These are phyloP conservation scores for Ceratothoa steindachneri DNA, from an alignment of 2,888 invertebrate species.

Conservation along the genomic window DNA sequence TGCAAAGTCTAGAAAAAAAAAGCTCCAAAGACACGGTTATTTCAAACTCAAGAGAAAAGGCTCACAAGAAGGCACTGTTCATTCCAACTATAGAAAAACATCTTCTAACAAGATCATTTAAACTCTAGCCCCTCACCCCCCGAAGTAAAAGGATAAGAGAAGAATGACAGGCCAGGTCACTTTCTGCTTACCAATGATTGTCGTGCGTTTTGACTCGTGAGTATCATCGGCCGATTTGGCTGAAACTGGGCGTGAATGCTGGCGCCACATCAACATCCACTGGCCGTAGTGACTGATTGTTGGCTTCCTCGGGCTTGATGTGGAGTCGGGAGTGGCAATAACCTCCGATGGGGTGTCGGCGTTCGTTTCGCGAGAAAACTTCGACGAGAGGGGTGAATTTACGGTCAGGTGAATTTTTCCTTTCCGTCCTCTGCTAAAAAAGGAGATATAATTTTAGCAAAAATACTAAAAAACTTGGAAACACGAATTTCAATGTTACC, in stretches of 20 bases:
- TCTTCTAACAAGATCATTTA: too few relatives aligned
- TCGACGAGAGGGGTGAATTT: not conserved
- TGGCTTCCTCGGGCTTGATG: constrained; percentile 10
- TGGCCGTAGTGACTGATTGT: constrained; percentile 32
- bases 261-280: constrained; percentile 38
- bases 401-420: not conserved
- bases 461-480: too few relatives aligned
- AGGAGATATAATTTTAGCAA: too few relatives aligned
- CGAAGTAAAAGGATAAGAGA: too few relatives aligned
- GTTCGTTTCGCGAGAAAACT: not conserved
- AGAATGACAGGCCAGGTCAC: too few relatives aligned
- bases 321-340: not conserved
- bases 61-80: too few relatives aligned
- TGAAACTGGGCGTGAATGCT: not conserved
- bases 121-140: too few relatives aligned
- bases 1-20: too few relatives aligned
- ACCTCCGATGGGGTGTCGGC: not conserved
- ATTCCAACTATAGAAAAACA: too few relatives aligned
- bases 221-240: not conserved
- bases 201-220: not conserved
- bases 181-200: not conserved
- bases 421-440: not conserved
- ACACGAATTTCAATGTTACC: too few relatives aligned
- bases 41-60: too few relatives aligned
- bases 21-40: too few relatives aligned